Percentiles rank a stretch among this genome's conserved stretches.
phyloP scores from a whole-genome alignment of 2,888 invertebrate genomes.

The Lysandra bellargus region DNA sequence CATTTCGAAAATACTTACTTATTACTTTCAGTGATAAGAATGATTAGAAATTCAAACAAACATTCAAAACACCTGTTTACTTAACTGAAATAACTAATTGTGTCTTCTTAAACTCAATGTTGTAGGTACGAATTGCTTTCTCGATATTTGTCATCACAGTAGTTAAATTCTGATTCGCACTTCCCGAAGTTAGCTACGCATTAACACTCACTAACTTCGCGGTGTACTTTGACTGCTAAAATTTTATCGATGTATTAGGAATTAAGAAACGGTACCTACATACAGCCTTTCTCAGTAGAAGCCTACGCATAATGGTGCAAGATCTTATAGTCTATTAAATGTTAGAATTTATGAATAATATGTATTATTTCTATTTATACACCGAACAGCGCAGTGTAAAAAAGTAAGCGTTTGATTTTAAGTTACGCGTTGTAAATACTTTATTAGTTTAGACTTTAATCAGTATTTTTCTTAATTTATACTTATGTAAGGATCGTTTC shows the following conservation, averaged over 20 bases:
- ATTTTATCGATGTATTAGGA: constrained; percentile 32
- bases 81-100: background rate
- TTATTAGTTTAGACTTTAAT: constrained; percentile 67
- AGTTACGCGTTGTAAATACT: constrained; percentile 71
- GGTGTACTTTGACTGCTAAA: constrained; percentile 6
- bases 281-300: constrained; percentile 64
- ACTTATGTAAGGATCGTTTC: constrained; percentile 71
- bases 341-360: constrained; percentile 44
- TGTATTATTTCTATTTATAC: constrained; percentile 39
- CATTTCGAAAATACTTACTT: background rate
- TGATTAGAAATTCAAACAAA: background rate
- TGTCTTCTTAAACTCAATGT: constrained; percentile 18
- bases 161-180: constrained; percentile 16
- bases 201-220: background rate
- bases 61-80: background rate
- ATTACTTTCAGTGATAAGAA: background rate
- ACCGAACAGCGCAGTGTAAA: constrained; percentile 44
- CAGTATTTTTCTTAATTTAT: constrained; percentile 80
- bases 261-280: constrained; percentile 59
- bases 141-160: constrained; percentile 18
- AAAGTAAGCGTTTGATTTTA: constrained; percentile 42
- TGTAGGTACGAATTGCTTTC: constrained; percentile 27
- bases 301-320: constrained; percentile 63
- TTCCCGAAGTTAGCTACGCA: constrained; percentile 5
- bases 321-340: constrained; percentile 45